Conservation (phyloP, 64 coral and sea anemone genomes). For the Orbicella faveolata region DNA sequence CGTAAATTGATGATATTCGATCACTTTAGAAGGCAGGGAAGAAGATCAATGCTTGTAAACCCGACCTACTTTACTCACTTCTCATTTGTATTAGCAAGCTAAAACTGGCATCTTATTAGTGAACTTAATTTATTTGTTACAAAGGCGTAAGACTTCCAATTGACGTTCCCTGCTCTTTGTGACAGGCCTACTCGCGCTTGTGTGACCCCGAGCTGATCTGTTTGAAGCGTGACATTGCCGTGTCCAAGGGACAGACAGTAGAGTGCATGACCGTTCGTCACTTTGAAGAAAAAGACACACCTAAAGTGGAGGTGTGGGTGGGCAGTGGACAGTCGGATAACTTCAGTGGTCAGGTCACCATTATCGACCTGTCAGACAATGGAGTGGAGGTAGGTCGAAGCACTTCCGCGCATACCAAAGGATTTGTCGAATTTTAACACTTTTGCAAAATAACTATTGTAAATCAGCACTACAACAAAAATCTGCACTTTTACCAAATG, state of each 20-base stretch:
- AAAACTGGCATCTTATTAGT: no score
- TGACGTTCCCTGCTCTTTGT: not conserved
- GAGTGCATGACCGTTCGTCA: constrained; percentile 94
- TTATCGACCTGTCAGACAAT: constrained; percentile 70
- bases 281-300: constrained; percentile 39
- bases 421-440: no score
- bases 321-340: constrained; percentile 78
- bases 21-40: not conserved
- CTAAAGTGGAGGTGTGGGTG: constrained; percentile 90
- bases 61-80: no score
- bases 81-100: no score
- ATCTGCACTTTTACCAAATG: no score
- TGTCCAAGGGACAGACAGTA: constrained; percentile 89
- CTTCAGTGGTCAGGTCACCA: constrained; percentile 63
- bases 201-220: constrained; percentile 82
- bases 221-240: constrained; percentile 81
- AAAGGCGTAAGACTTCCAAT: no score
- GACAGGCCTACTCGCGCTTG: constrained; percentile 83
- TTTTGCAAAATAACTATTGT: no score
- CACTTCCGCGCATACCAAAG: no score
- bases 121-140: not conserved
- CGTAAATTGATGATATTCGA: not conserved
- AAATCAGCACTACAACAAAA: no score
- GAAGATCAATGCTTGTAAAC: no score
- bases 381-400: constrained; percentile 49